phyloP scores from a whole-genome alignment of 2,797 vertebrate species.

The Characodon lateralis region DNA sequence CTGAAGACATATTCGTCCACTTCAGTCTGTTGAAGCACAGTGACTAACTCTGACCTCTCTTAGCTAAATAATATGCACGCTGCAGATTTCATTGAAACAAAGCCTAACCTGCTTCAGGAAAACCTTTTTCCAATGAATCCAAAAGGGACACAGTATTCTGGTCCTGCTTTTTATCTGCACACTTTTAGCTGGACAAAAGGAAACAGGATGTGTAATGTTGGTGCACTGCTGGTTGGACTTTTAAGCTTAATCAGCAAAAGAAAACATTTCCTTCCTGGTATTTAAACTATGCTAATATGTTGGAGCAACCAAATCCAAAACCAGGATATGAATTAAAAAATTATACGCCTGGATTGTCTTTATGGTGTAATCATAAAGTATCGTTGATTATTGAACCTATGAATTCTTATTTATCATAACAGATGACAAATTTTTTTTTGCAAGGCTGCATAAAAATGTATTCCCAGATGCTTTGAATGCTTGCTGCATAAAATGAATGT shows the following conservation, averaged over 20 bases:
- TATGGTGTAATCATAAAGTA: background rate
- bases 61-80: conserved; percentile 12
- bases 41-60: conserved; percentile 6
- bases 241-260: conserved; percentile 13
- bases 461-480: background rate
- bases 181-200: conserved; percentile 15
- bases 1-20: conserved; percentile 2
- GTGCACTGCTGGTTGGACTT: conserved; percentile 27
- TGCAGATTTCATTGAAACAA: conserved; percentile 32
- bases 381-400: background rate
- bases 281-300: conserved; percentile 20
- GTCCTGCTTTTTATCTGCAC: conserved; percentile 29
- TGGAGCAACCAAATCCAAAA: conserved; percentile 8
- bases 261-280: conserved; percentile 17
- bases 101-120: conserved; percentile 48
- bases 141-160: conserved; percentile 34
- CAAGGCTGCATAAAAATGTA: background rate
- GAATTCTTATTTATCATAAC: background rate
- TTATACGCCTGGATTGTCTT: background rate
- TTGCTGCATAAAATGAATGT: background rate
- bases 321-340: background rate
- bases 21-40: conserved; percentile 7
- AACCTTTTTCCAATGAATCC: conserved; percentile 53
- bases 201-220: conserved; percentile 50
- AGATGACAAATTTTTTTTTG: background rate